A percentile compares a stretch with the other conserved stretches of the same genome.
phyloP scores from a whole-genome alignment of 2,888 invertebrate species.

The Girardia tigrina region DNA sequence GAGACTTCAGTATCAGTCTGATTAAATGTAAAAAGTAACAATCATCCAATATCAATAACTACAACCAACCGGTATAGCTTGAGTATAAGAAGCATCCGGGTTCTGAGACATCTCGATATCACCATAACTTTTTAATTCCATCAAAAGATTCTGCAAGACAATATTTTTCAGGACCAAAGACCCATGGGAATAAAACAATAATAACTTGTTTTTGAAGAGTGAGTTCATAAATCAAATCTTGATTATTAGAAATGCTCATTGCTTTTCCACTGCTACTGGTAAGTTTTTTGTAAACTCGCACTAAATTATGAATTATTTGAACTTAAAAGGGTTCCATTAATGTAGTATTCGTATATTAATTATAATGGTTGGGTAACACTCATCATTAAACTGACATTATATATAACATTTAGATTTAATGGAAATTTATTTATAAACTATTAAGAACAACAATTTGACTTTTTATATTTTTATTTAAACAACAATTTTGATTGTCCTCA shows the following conservation, averaged over 20 bases:
- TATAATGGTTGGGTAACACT: too few species aligned
- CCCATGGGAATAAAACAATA: too few species aligned
- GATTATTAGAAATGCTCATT: not conserved
- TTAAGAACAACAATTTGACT: not conserved
- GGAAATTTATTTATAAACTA: not conserved
- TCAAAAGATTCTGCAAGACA: not conserved
- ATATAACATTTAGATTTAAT: too few species aligned
- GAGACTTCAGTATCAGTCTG: not conserved
- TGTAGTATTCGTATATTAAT: too few species aligned
- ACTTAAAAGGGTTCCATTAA: too few species aligned
- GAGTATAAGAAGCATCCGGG: not conserved
- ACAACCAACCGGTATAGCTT: not conserved
- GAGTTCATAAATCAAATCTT: not conserved
- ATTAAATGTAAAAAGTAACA: not conserved
- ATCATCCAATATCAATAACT: not conserved
- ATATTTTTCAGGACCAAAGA: not conserved
- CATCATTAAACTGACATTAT: too few species aligned
- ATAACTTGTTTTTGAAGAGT: not conserved
- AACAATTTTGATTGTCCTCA: too few species aligned
- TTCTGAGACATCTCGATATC: not conserved
- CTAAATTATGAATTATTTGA: not conserved
- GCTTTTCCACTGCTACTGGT: not conserved
- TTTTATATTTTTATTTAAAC: too few species aligned
- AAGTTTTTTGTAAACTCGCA: not conserved
- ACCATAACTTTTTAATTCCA: not conserved